Conservation (phyloP, 2,888 invertebrate genomes). For the Spodoptera exigua region DNA sequence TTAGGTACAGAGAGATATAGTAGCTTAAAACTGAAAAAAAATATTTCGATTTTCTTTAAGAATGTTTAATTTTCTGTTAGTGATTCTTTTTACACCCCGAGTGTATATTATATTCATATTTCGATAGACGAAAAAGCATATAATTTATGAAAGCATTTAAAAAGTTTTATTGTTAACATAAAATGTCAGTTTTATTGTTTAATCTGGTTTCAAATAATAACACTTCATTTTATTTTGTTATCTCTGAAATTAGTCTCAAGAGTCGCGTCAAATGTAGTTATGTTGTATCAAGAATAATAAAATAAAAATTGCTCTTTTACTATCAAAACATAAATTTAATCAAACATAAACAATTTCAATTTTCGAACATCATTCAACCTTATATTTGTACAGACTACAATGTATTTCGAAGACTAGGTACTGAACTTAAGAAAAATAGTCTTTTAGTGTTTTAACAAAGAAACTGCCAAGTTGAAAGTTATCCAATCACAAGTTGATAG, state of each 20-base stretch:
- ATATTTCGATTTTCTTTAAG: too few relatives aligned
- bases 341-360: conserved; percentile 34
- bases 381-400: conserved; percentile 16
- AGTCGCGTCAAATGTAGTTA: conserved; percentile 7
- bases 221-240: too few relatives aligned
- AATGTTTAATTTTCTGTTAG: too few relatives aligned
- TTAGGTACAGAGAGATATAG: too few relatives aligned
- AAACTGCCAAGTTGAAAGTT: conserved; percentile 56
- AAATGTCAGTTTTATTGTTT: too few relatives aligned
- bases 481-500: conserved; percentile 63
- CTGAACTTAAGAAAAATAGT: conserved; percentile 44
- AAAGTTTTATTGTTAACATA: too few relatives aligned
- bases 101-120: too few relatives aligned
- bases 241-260: not conserved
- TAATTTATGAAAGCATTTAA: too few relatives aligned
- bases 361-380: conserved; percentile 33
- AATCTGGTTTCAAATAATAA: too few relatives aligned
- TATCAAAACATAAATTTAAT: conserved; percentile 24
- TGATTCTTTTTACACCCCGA: too few relatives aligned
- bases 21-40: too few relatives aligned
- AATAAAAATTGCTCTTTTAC: conserved; percentile 18
- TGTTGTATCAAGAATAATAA: conserved; percentile 8
- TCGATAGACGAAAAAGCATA: too few relatives aligned
- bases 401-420: conserved; percentile 27
- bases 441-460: conserved; percentile 49